These are phyloP conservation scores for Lasius platythorax DNA, from an alignment of 2,888 invertebrate genomes.

Conservation along the genomic window DNA sequence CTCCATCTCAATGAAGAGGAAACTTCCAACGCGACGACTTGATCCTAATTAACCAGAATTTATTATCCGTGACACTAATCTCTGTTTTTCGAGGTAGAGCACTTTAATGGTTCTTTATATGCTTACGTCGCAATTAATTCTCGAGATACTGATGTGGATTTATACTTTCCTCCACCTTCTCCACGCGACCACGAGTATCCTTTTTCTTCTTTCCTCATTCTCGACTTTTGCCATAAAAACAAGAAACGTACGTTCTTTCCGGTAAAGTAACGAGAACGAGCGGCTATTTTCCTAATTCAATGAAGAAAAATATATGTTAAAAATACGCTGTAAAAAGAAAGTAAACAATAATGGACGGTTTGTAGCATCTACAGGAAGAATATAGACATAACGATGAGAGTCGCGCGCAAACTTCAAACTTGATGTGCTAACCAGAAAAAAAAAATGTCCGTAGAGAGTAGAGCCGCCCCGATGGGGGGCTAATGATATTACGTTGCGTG, in stretches of 20 bases:
- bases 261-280: not conserved
- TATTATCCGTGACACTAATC: constrained; percentile 65
- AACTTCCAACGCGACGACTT: constrained; percentile 67
- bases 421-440: not conserved
- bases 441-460: constrained; percentile 6
- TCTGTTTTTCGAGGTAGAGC: constrained; percentile 62
- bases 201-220: constrained; percentile 16
- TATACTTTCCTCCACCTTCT: constrained; percentile 25
- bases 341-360: not conserved
- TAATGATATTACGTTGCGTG: constrained; percentile 41
- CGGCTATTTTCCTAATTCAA: constrained; percentile 29
- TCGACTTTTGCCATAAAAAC: constrained; percentile 25
- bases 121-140: constrained; percentile 61
- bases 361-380: not conserved
- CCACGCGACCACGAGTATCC: not conserved
- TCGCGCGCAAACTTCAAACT: constrained; percentile 13
- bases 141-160: constrained; percentile 46
- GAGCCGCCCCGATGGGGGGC: not conserved
- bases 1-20: constrained; percentile 67
- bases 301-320: constrained; percentile 4
- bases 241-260: not conserved
- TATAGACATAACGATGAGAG: not conserved
- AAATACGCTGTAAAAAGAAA: not conserved
- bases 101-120: constrained; percentile 74
- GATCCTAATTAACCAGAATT: constrained; percentile 73